Evolutionary conservation across 2,113 vertebrate species (phyloP), one percentile per base, ranked within the genome.

Genomic region (Erinaceus europaeus): DNA sequence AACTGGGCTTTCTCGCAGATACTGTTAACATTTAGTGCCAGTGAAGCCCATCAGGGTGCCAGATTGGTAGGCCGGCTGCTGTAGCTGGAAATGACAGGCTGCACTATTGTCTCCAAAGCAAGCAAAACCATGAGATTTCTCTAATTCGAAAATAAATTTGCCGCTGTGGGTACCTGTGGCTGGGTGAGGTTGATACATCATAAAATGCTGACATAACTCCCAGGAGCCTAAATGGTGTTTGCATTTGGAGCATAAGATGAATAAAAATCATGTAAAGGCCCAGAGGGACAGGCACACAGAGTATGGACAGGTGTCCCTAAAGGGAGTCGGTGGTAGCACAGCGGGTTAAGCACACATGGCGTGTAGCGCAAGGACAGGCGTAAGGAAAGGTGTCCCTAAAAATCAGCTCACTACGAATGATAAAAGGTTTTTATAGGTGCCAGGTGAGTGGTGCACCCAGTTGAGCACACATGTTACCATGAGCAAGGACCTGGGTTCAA

Each of bases 1-100:
- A 93, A 64, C 34, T 64, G 29, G 34, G 25, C 15, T 88, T 42
- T 40, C 73, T 91, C 88, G n/a, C 78, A 52, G 69, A 84, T 71
- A 84, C 36, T 46, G 15, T 71, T 86, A 82, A 69, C 34, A 77
- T 44, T 87, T 18, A 52, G 29, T 55, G 50, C 50, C 62, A 93
- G 40, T 78, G 64, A 93, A 53, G 83, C 68, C 57, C 84, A 34
- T 44, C 64, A 44, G 44, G 64, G 53, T 38, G 44, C 53, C 78
- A 79, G n/a, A 52, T 40, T 59, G 17, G 68, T 29, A 52, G 40
- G 34, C 15, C 77, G 38, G 53, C 64, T 40, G 42, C 42, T 52
- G 48, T 5, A 32, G 23, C 73, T 81, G 78, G 23, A 82, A 93
- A 81, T 71, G 48, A 73, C 15, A 86, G 2, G 4, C 38, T 84